Conservation (phyloP, 2,113 vertebrate genomes). For the Gallinago undulata region DNA sequence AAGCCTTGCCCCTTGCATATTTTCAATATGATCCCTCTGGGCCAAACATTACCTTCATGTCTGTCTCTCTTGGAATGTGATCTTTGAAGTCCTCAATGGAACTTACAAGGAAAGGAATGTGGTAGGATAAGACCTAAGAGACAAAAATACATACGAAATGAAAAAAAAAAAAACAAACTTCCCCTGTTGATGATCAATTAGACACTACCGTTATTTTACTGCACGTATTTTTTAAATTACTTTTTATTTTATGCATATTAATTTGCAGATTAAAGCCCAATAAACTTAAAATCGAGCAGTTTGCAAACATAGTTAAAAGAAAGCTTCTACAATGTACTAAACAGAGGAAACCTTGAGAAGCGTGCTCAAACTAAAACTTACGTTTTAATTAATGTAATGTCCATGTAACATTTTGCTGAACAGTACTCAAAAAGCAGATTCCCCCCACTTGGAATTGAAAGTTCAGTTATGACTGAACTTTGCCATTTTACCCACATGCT, state of each 20-base stretch:
- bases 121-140: conserved; percentile 92
- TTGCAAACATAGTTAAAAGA: neutral
- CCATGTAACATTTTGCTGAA: neutral
- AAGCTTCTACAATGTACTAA: conserved; percentile 5
- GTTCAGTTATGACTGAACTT: neutral
- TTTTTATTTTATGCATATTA: neutral
- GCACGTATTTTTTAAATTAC: neutral
- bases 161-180: neutral
- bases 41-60: conserved; percentile 91
- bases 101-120: conserved; percentile 99
- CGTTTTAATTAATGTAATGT: neutral
- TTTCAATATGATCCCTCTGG: neutral
- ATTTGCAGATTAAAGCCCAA: neutral
- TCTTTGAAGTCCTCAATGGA: conserved; percentile 99
- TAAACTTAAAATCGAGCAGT: neutral
- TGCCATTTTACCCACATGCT: neutral
- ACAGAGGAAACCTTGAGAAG: neutral
- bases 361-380: neutral
- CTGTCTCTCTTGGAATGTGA: conserved; percentile 98
- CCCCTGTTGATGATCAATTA: neutral
- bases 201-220: neutral
- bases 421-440: neutral
- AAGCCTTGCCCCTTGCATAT: neutral
- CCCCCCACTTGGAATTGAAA: neutral
- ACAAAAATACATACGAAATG: neutral